Base-by-base conservation (phyloP, 2,113 vertebrate genomes). In the Rhabdornis inornatus region DNA sequence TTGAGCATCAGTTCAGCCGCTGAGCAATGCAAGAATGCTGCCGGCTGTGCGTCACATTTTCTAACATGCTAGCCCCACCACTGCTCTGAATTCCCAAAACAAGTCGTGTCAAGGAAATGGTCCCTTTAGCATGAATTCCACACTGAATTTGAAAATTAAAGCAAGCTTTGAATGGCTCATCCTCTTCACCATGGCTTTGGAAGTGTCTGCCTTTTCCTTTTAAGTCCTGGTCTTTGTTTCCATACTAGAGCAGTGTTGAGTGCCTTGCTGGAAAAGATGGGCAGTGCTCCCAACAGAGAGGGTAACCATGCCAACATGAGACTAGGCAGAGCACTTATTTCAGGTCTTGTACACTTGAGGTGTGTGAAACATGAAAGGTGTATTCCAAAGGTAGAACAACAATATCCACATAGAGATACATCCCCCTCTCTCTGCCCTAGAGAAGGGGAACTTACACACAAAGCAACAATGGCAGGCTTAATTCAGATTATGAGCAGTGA, bases 51-150 rank as follows among this genome's bases (percentile, higher is more conserved):
- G 1, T 77, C 89, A 86, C n/a, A 69, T 66, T 77, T 91, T 89
- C 50, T 71, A 66, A 94, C 1, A 6, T 35, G 49, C 27, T 45
- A 84, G 42, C 10, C 33, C 33, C 60, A 75, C 15, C 6, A 2
- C 42, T 70, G 42, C 35, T 91, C 91, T 85, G 87, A 92, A 92
- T 72, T 82, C 55, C 65, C 45, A 59, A 83, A 69, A 74, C 57
- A 85, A 95, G 84, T 57, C 23, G 23, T 7, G 33, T 87, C 57
- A 92, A 87, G 56, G 61, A 91, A 53, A 76, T 15, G 22, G 61
- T 50, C 31, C 25, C 49, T 78, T 82, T 35, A 64, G 57, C 42
- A 65, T 8, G 14, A 94, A 70, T 79, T 92, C 42, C 23, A 24
- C 16, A 28, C 15, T 53, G 50, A 87, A 79, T 59, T 14, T 64